phyloP scores from a whole-genome alignment of 2,797 vertebrate species.

The Acipenser ruthenus region DNA sequence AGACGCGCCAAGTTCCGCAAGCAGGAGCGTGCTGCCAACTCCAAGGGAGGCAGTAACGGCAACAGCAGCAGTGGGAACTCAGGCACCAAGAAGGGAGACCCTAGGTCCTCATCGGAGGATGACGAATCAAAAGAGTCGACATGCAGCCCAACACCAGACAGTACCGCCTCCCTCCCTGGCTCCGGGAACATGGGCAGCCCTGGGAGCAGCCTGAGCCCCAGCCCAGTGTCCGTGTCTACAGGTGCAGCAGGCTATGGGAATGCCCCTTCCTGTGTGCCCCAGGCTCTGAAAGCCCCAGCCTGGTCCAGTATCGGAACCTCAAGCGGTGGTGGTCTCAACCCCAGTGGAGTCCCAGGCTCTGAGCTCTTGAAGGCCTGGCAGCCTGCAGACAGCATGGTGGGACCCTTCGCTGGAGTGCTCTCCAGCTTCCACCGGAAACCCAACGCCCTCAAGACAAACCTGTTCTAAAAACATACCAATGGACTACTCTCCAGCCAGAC shows the following conservation, averaged over 20 bases:
- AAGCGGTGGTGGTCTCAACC: slow-evolving; percentile 50
- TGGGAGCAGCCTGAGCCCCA: slow-evolving; percentile 74
- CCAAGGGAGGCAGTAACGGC: slow-evolving; percentile 53
- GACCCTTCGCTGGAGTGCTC: slow-evolving; percentile 86
- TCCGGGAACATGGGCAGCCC: slow-evolving; percentile 75
- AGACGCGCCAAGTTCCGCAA: slow-evolving; percentile 88
- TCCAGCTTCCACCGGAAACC: slow-evolving; percentile 93
- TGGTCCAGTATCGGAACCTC: slow-evolving; percentile 74
- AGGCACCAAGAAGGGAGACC: slow-evolving; percentile 68
- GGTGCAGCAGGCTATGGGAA: slow-evolving; percentile 53
- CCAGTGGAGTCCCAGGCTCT: slow-evolving; percentile 61
- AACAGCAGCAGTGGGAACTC: slow-evolving; percentile 37
- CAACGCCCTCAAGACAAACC: slow-evolving; percentile 79
- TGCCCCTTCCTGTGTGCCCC: slow-evolving; percentile 58
- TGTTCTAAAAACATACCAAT: slow-evolving; percentile 65
- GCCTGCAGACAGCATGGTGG: slow-evolving; percentile 79
- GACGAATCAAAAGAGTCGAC: slow-evolving; percentile 92
- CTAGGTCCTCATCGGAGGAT: slow-evolving; percentile 81
- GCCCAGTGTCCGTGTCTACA: slow-evolving; percentile 50
- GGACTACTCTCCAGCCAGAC: slow-evolving; percentile 20
- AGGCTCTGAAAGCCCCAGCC: slow-evolving; percentile 74
- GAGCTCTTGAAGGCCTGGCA: slow-evolving; percentile 93
- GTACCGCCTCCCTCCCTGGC: slow-evolving; percentile 81
- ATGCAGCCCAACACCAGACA: slow-evolving; percentile 91
- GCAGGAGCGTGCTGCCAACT: slow-evolving; percentile 83